These are phyloP conservation scores for Xyrauchen texanus DNA, from an alignment of 2,113 vertebrate species.

Conservation along the genomic window DNA sequence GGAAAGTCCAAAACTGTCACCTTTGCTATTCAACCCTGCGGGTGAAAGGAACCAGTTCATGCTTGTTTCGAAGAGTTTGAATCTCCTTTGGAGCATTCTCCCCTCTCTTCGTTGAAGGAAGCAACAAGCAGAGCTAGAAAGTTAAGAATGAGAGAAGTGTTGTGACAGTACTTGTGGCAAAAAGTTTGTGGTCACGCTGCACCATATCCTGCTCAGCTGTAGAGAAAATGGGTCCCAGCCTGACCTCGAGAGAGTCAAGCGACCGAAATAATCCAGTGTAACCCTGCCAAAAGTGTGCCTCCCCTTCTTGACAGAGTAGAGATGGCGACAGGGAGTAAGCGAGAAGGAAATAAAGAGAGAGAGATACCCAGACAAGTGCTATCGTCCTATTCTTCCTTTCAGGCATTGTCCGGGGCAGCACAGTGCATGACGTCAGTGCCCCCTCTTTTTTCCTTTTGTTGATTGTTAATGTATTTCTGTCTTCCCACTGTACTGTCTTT, in stretches of 20 bases:
- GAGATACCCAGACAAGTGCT: background rate
- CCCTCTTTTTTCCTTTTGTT: slow-evolving; percentile 54
- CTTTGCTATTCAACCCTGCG: too few species aligned
- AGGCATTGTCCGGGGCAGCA: slow-evolving; percentile 78
- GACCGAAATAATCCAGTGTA: slow-evolving; percentile 57
- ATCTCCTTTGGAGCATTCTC: too few species aligned
- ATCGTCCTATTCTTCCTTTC: slow-evolving; percentile 56
- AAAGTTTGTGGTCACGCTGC: too few species aligned
- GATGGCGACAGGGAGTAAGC: background rate
- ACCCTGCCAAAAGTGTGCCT: slow-evolving; percentile 28
- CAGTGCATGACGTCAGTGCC: slow-evolving; percentile 71
- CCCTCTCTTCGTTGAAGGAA: background rate
- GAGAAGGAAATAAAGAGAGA: background rate
- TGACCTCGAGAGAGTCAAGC: slow-evolving; percentile 37
- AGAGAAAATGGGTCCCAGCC: background rate
- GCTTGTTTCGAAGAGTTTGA: background rate
- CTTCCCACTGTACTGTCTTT: slow-evolving; percentile 26
- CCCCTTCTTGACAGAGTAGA: too few species aligned
- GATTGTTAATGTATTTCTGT: slow-evolving; percentile 59
- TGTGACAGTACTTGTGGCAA: too few species aligned
- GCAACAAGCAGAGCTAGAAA: too few species aligned
- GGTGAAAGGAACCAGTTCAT: too few species aligned
- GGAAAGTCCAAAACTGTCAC: too few species aligned
- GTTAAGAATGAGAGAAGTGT: too few species aligned
- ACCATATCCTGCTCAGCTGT: too few species aligned